Conservation (phyloP, 1,140 invertebrate genomes). For the Bradysia coprophila region DNA sequence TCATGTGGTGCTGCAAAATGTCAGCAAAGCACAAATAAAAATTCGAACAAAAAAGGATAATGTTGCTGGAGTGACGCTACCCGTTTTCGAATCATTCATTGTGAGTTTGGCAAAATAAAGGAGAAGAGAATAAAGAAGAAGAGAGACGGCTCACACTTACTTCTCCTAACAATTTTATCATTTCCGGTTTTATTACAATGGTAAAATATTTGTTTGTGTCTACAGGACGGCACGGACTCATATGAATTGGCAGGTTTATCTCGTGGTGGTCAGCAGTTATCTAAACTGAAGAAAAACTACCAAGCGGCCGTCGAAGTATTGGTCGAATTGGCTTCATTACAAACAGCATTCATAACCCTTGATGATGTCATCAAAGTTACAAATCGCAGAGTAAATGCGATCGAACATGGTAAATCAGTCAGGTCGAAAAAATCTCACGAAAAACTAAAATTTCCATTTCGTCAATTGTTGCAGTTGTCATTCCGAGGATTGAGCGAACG, state of each 20-base stretch:
- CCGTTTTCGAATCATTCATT: constrained; percentile 82
- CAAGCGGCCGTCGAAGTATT: constrained; percentile 79
- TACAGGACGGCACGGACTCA: constrained; percentile 80
- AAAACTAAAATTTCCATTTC: no score
- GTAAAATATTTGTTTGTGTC: background rate
- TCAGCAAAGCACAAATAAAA: constrained; percentile 97
- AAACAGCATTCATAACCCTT: constrained; percentile 91
- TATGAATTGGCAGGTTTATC: constrained; percentile 88
- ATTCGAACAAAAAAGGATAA: constrained; percentile 98
- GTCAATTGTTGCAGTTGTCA: constrained; percentile 80
- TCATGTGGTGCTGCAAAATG: constrained; percentile 97
- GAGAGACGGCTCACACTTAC: no score
- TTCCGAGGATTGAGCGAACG: constrained; percentile 93
- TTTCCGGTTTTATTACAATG: no score
- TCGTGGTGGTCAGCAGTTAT: constrained; percentile 83
- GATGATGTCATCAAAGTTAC: constrained; percentile 97
- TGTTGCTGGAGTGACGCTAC: constrained; percentile 93
- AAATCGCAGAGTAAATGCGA: constrained; percentile 97
- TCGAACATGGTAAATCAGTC: constrained; percentile 77
- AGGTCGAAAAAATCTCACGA: no score
- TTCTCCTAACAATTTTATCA: no score
- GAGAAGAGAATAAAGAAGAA: background rate
- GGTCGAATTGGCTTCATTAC: constrained; percentile 86
- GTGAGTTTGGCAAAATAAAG: background rate
- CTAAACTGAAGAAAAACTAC: constrained; percentile 93